These are phyloP conservation scores for Patella depressa DNA, from an alignment of 2,888 invertebrate genomes.

Conservation along the genomic window DNA sequence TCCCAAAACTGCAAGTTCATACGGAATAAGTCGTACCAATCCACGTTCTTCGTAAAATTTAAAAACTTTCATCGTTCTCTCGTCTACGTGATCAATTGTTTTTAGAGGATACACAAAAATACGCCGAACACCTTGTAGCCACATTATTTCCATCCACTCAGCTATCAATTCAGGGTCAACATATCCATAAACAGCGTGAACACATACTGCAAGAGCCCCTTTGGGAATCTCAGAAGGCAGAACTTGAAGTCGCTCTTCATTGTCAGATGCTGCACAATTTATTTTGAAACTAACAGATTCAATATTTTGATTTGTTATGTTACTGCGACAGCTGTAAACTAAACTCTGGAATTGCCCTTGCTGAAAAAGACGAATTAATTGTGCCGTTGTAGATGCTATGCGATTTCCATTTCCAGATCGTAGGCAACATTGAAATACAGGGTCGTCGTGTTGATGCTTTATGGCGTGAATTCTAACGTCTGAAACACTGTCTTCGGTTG, in stretches of 20 bases:
- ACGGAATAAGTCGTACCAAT: background rate
- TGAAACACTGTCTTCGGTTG: too few species aligned
- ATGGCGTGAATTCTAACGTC: background rate
- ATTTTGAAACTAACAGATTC: too few species aligned
- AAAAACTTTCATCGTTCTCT: background rate
- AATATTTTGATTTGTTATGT: too few species aligned
- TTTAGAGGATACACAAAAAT: background rate
- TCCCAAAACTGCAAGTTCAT: background rate
- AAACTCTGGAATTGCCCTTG: background rate
- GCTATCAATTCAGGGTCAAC: background rate
- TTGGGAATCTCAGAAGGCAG: background rate
- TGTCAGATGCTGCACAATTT: too few species aligned
- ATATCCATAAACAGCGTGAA: conserved; percentile 5
- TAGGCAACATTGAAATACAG: background rate
- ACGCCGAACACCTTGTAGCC: background rate
- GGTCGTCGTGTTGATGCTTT: background rate
- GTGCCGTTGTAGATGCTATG: background rate
- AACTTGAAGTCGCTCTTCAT: too few species aligned
- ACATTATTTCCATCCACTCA: background rate
- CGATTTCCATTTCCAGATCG: background rate
- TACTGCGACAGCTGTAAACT: background rate
- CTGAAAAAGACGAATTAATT: background rate
- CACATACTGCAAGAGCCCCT: background rate
- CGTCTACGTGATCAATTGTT: background rate
- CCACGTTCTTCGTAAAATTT: background rate